These are phyloP conservation scores for Psylliodes chrysocephalus DNA, from an alignment of 2,888 invertebrate genomes.

Conservation along the genomic window DNA sequence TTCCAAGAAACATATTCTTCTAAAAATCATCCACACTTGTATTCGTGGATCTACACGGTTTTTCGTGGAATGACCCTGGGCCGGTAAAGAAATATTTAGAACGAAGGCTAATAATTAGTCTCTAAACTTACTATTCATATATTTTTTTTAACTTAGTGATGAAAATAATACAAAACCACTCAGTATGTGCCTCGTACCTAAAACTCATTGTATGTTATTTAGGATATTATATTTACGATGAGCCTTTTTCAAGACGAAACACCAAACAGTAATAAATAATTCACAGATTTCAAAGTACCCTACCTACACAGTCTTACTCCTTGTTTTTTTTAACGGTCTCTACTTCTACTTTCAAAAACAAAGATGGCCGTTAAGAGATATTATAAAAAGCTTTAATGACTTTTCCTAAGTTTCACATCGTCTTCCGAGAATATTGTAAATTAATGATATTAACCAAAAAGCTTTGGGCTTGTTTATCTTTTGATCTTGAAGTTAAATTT, in stretches of 20 bases:
- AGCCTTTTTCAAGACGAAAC: neutral
- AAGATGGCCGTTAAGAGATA: conserved; percentile 1
- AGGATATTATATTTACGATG: too few species aligned
- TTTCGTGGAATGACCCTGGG: too few species aligned
- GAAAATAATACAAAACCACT: too few species aligned
- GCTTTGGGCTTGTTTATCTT: conserved; percentile 31
- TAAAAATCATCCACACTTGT: too few species aligned
- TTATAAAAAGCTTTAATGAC: conserved; percentile 25
- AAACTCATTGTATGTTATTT: too few species aligned
- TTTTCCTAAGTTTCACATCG: conserved; percentile 27
- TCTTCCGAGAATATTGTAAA: conserved; percentile 26
- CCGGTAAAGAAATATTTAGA: too few species aligned
- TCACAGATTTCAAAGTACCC: neutral
- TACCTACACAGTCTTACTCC: neutral
- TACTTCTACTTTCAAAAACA: neutral
- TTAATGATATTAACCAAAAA: conserved; percentile 31
- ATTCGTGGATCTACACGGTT: too few species aligned
- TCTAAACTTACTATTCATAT: too few species aligned
- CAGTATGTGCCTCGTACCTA: too few species aligned
- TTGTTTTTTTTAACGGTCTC: neutral
- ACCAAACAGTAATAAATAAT: neutral
- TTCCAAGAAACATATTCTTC: too few species aligned
- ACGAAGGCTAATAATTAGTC: too few species aligned
- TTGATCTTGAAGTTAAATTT: conserved; percentile 23
- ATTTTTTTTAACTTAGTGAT: too few species aligned